Evolutionary conservation across 2,888 invertebrate species (phyloP), one percentile per base, ranked within the genome.

Genomic region (Lepidocyrtinus sp.): DNA sequence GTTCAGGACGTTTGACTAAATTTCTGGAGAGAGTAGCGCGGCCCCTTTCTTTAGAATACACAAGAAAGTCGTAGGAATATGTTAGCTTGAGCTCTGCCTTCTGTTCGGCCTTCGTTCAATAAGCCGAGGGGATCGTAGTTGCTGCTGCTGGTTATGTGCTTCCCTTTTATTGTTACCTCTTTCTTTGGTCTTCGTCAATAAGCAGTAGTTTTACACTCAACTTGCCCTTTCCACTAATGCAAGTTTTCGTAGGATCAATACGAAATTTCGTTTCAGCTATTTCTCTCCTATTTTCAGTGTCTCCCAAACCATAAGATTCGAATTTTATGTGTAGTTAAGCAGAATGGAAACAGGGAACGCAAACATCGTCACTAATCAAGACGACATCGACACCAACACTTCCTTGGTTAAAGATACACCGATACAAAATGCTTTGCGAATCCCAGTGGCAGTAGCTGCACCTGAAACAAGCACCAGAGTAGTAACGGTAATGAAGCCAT

Each of bases 401-500:
- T 15, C 50, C 17, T 15, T 12, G 50, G 36, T 12, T 36, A 36
- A 7, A 5, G 36, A 36, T 50, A 17, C 50, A 12, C 50, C 36
- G 12, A 36, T 50, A 50, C 2, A 50, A 12, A 36, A 36, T 36
- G 12, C 12, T 36, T 36, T 7, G 50, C 50, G 19, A n/a, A n/a
- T n/a, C n/a, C n/a, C 19, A 15, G 55, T 3, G 9, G 74, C 22
- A 55, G 24, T 59, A 36, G 2, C 59, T 26, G 25, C 22, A 64
- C 64, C 64, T 22, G 26, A 24, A 24, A 24, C 64, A 50, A 50
- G 15, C 27, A 27, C 21, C 24, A 21, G 69, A 70, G 61, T 61
- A 21, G 61, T 26, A 70, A 70, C 17, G 59, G 26, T 70, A 70
- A 70, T 70, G 70, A 70, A 70, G 61, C 61, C 55, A 61, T 70